Evolutionary conservation across 2,888 invertebrate genomes (phyloP).

Genomic region (Hirtodrosophila histrioides): DNA sequence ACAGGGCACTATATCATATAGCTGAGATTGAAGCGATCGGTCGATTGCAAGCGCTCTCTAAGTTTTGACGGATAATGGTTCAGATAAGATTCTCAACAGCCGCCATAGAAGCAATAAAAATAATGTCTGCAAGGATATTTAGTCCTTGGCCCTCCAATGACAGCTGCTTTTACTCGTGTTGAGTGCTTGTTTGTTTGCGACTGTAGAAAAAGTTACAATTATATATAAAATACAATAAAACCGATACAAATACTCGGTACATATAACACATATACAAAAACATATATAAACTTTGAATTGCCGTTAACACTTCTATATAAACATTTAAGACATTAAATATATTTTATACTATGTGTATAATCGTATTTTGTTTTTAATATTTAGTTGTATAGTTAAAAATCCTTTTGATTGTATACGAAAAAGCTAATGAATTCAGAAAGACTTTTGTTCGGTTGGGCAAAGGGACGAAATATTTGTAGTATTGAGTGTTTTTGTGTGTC

Average conservation of each 20-base stretch:
- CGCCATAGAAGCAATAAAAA: no score
- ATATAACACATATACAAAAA: conserved; percentile 53
- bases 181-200: conserved; percentile 28
- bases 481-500: conserved; percentile 20
- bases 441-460: conserved; percentile 54
- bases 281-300: conserved; percentile 36
- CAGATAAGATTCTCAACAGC: no score
- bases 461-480: conserved; percentile 54
- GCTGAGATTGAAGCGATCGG: no score
- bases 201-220: conserved; percentile 27
- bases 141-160: conserved; percentile 19
- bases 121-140: conserved; percentile 33
- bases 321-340: conserved; percentile 49
- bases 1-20: no score
- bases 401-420: conserved; percentile 62
- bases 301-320: conserved; percentile 45
- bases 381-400: conserved; percentile 34
- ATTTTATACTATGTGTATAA: conserved; percentile 31
- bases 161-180: conserved; percentile 12
- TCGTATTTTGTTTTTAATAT: conserved; percentile 8
- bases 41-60: no score
- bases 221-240: conserved; percentile 47
- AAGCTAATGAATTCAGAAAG: conserved; percentile 60
- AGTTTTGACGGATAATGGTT: no score
- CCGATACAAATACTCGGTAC: conserved; percentile 34